Percentiles rank a stretch among this genome's conserved stretches.
Evolutionary conservation across 1,140 invertebrate genomes (phyloP).

Genomic region (Drosophila gunungcola): DNA sequence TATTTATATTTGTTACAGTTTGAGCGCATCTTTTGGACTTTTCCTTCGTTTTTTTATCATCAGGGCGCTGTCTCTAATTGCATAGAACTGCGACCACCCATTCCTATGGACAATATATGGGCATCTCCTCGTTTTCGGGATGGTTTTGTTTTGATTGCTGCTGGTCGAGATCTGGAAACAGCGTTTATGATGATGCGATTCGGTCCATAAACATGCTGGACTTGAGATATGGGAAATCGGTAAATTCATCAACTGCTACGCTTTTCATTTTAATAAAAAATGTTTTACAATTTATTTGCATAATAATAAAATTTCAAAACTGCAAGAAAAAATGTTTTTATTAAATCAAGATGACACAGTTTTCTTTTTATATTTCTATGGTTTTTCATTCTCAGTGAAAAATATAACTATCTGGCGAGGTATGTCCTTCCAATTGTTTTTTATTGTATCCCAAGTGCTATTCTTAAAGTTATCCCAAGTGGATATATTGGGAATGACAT

Average conservation of each 20-base stretch:
- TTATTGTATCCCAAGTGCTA: slow-evolving; percentile 4
- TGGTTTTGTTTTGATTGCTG: slow-evolving; percentile 38
- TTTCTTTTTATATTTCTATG: neutral
- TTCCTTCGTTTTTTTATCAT: slow-evolving; percentile 47
- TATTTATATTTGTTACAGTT: slow-evolving; percentile 72
- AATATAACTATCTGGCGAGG: slow-evolving; percentile 1
- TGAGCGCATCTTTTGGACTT: slow-evolving; percentile 50
- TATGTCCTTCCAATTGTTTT: slow-evolving; percentile 4
- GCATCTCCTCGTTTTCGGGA: slow-evolving; percentile 31
- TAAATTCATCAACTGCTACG: neutral
- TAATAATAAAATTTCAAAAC: too few species aligned
- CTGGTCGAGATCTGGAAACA: slow-evolving; percentile 32
- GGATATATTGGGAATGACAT: neutral
- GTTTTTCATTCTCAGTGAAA: neutral
- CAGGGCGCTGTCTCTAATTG: slow-evolving; percentile 69
- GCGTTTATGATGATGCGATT: slow-evolving; percentile 47
- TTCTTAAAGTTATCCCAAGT: slow-evolving; percentile 5
- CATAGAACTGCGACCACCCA: slow-evolving; percentile 45
- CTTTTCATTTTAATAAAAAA: neutral
- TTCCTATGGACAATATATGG: slow-evolving; percentile 35
- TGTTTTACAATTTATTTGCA: neutral
- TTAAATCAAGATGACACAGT: neutral
- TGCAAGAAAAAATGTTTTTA: too few species aligned
- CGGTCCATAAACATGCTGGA: slow-evolving; percentile 27
- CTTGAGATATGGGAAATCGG: slow-evolving; percentile 6